Evolutionary conservation across 2,113 vertebrate species (phyloP), one percentile per base, ranked within the genome.

Genomic region (Scalopus aquaticus): DNA sequence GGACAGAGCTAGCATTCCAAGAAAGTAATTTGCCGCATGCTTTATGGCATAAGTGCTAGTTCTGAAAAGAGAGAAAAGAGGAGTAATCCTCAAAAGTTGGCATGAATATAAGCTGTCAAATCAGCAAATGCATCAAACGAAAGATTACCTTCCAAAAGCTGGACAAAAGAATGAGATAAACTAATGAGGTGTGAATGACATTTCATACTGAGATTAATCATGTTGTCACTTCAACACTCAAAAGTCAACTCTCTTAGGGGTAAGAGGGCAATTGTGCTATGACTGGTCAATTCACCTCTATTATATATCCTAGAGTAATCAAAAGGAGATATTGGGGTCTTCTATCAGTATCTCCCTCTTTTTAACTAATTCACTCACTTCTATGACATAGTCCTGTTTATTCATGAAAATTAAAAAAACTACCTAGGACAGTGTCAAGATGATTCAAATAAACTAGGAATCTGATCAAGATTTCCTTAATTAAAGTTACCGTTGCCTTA

Each of bases 111-210:
- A 96, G 20, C 56, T 84, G 51, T 91, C 94, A 95, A 88, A 79
- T 91, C 12, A 77, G 35, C 16, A 90, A 78, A 44, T 16, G 6
- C 26, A 78, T 35, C 32, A 97, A 80, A 79, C 0, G n/a, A 22
- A 78, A 88, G 49, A 74, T 30, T 93, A 64, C 64, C 60, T 95
- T 72, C 39, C 6, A 4, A 22, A 82, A 58, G 62, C 78, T 76
- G 93, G 3, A 90, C 80, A 54, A 85, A 81, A 73, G 19, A 93
- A n/a, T 30, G 32, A 90, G 88, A 94, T 39, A 69, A 86, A 97
- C 70, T 86, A 1, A 67, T 35, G 67, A 87, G 30, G 26, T 93
- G 91, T 88, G 78, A 88, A 51, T 39, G 89, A 6, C 44, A 82
- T 5, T 58, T 95, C 42, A 0, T 78, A 70, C 22, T 30, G 51